Evolutionary conservation across 2,113 vertebrate genomes (phyloP), one percentile per base, ranked within the genome.

Genomic region (Labrus mixtus): DNA sequence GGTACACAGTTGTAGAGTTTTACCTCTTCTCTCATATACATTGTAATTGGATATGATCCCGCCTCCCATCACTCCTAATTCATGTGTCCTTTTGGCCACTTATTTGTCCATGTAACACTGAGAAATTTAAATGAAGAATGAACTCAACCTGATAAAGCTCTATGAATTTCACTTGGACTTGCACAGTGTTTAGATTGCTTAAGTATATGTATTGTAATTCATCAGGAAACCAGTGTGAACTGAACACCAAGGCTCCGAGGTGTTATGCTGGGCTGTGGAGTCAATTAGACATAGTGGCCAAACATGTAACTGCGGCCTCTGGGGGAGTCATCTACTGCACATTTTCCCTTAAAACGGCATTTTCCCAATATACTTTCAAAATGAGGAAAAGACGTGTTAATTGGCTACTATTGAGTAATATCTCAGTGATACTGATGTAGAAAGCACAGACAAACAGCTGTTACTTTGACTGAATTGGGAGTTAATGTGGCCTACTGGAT

Each of bases 121-220:
- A 45, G 43, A 45, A 45, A 16, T 45, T 45, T 45, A 10, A 13
- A 45, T 45, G 4, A 45, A 45, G 1, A 15, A 12, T 45, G 43
- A 46, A 17, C 6, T 19, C 0, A 17, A 17, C 17, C 46, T 0
- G 17, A 17, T 51, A 19, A 20, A 51, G 11, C 53, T 23, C 37
- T 37, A 29, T 13, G 56, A 51, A 50, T 68, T 64, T 64, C 45
- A 11, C 43, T 67, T 20, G 39, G 10, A 22, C 72, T 59, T 76
- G 46, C 62, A 71, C 83, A 80, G 73, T 83, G 69, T 70, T 82
- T 58, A 45, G 46, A 23, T 45, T 29, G 29, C 8, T 72, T 22
- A 20, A 6, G 45, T 36, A 56, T 25, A 63, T 53, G 8, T 60
- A 50, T 59, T 25, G 60, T 74, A 43, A 8, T 62, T 62, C 62